Base-by-base conservation (phyloP, 2,113 vertebrate genomes). In the Brachyhypopomus gauderio region DNA sequence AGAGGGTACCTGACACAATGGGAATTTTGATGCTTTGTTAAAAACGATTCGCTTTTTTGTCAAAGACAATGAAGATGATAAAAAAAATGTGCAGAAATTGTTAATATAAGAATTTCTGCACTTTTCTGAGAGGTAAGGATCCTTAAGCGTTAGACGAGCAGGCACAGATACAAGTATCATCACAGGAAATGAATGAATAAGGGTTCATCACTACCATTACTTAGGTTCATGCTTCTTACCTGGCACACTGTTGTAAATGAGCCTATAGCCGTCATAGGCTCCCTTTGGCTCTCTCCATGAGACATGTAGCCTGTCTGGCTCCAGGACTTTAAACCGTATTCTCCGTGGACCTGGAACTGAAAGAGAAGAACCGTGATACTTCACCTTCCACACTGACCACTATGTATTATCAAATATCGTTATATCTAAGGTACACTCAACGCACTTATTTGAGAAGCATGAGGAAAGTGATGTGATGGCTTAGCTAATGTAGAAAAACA, bases 251-350 rank as follows among this genome's bases (percentile, higher is more conserved):
- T 80, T 92, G 88, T 91, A 94, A 79, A 90, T 86, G 85, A 94
- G 90, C 79, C 88, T 87, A 87, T 93, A 94, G 87, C 92, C 90
- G 83, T 94, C 92, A 84, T 92, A 88, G 48, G 92, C 89, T 86
- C 91, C 93, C 86, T 92, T 94, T 63, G 93, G 93, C 81, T 93
- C 92, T 84, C 89, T 94, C 93, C 93, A 94, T 69, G 88, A 82
- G 41, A 93, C 85, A 9, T 91, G 86, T 20, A 94, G 89, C 87
- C 88, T 91, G 85, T 77, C 88, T 55, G 89, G 34, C 81, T 85
- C 88, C 81, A 94, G 74, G 63, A 90, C 87, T 91, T 91, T 93
- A 83, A 94, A 93, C 30, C 92, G 92, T 56, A 94, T 87, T 85
- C 90, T 91, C 86, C 90, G 88, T 0, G 93, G 93, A 67, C 75